phyloP scores from a whole-genome alignment of 2,113 vertebrate species.

The Petromus typicus region DNA sequence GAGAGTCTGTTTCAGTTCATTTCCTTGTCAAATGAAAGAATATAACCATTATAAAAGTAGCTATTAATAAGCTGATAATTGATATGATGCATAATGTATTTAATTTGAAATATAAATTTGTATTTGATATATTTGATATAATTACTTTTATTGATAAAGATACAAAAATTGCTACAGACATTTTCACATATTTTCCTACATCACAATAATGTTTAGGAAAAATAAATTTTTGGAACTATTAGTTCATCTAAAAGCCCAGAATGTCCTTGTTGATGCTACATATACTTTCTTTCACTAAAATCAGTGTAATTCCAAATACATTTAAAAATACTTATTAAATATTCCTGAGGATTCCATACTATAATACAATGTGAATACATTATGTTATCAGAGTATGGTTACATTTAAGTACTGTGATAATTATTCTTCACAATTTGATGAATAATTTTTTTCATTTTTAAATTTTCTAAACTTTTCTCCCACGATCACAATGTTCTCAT shows the following conservation, averaged over 20 bases:
- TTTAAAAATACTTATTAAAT: not conserved
- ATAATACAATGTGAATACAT: not conserved
- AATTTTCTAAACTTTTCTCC: constrained; percentile 2
- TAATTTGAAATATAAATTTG: constrained; percentile 12
- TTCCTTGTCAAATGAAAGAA: not conserved
- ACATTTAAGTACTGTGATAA: not conserved
- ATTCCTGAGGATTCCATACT: not conserved
- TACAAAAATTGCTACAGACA: not conserved
- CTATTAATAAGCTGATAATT: not conserved
- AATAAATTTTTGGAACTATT: not conserved
- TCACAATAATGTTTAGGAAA: not conserved
- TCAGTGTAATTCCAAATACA: not conserved
- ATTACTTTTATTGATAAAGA: not conserved
- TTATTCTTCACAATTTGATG: not conserved
- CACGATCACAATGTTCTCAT: not conserved
- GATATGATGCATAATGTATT: not conserved
- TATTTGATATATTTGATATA: too few species aligned
- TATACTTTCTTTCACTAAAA: constrained; percentile 20
- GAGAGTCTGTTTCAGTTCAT: not conserved
- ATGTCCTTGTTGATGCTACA: not conserved
- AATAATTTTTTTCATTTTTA: not conserved
- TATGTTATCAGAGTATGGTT: not conserved
- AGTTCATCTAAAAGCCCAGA: not conserved
- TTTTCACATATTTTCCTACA: not conserved
- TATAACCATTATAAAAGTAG: not conserved